Percentiles rank a stretch among this genome's conserved stretches.
These are phyloP conservation scores for Drosophila neotestacea DNA, from an alignment of 2,888 invertebrate species.

Conservation along the genomic window DNA sequence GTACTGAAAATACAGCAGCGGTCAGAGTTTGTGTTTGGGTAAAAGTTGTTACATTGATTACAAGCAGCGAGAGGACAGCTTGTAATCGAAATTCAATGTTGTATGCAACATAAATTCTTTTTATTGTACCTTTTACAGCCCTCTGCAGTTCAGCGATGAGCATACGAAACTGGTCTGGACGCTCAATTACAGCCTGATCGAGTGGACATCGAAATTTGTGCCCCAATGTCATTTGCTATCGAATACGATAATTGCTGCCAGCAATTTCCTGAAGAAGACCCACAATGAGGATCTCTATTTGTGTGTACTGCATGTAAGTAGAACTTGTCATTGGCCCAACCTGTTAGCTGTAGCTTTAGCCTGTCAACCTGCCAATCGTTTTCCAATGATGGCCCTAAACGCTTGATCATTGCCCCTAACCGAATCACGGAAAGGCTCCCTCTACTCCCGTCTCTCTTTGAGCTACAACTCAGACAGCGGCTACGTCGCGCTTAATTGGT, in stretches of 20 bases:
- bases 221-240: slow-evolving; percentile 87
- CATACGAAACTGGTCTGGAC: slow-evolving; percentile 91
- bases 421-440: slow-evolving; percentile 25
- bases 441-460: no score
- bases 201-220: slow-evolving; percentile 89
- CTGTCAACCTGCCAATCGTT: slow-evolving; percentile 35
- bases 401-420: slow-evolving; percentile 44
- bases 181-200: slow-evolving; percentile 90
- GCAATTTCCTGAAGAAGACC: slow-evolving; percentile 86
- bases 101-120: background rate
- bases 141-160: slow-evolving; percentile 86
- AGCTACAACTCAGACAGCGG: slow-evolving; percentile 37
- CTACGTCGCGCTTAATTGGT: slow-evolving; percentile 77
- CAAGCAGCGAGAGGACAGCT: slow-evolving; percentile 2
- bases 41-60: slow-evolving; percentile 21
- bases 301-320: slow-evolving; percentile 86
- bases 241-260: slow-evolving; percentile 87
- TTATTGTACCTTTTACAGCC: slow-evolving; percentile 60
- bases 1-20: slow-evolving; percentile 1
- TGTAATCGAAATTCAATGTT: slow-evolving; percentile 20
- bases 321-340: background rate
- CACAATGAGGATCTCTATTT: slow-evolving; percentile 85
- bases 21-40: slow-evolving; percentile 1
- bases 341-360: slow-evolving; percentile 16
- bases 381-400: slow-evolving; percentile 48